Percentiles rank a stretch among this genome's conserved stretches.
phyloP scores from a whole-genome alignment of 2,888 invertebrate species.

The Crossocerus cetratus region DNA sequence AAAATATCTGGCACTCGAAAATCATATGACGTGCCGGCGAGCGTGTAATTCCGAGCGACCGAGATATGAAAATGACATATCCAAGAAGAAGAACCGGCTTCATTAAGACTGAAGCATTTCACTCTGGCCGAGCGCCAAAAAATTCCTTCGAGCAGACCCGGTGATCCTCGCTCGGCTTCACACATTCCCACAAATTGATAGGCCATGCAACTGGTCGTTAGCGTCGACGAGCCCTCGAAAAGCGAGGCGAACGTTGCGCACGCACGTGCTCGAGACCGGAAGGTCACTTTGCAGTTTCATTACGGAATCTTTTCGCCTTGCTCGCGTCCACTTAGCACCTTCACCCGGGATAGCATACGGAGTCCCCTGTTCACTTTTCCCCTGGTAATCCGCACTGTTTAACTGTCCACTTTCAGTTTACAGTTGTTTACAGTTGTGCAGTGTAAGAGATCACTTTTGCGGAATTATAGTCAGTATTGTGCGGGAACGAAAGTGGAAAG shows the following conservation, averaged over 20 bases:
- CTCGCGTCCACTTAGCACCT: too few species aligned
- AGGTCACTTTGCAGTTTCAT: constrained; percentile 4
- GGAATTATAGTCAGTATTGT: background rate
- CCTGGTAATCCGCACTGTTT: background rate
- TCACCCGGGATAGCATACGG: too few species aligned
- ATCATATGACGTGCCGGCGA: too few species aligned
- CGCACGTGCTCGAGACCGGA: background rate
- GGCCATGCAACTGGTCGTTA: constrained; percentile 20
- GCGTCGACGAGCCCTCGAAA: constrained; percentile 39
- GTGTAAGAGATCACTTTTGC: too few species aligned
- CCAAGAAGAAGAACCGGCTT: background rate
- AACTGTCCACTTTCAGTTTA: background rate
- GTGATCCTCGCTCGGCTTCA: background rate
- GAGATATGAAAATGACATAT: too few species aligned
- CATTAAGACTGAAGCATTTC: background rate
- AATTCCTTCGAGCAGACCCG: too few species aligned
- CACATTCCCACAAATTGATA: constrained; percentile 11
- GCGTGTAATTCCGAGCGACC: too few species aligned
- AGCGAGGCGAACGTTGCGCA: constrained; percentile 6
- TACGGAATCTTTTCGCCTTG: background rate
- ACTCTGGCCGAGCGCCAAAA: background rate
- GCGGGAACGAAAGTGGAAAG: background rate
- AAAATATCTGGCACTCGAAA: too few species aligned
- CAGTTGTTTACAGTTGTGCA: too few species aligned
- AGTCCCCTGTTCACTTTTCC: background rate